Base-by-base conservation (phyloP, 2,888 invertebrate genomes). In the Clunio marinus region DNA sequence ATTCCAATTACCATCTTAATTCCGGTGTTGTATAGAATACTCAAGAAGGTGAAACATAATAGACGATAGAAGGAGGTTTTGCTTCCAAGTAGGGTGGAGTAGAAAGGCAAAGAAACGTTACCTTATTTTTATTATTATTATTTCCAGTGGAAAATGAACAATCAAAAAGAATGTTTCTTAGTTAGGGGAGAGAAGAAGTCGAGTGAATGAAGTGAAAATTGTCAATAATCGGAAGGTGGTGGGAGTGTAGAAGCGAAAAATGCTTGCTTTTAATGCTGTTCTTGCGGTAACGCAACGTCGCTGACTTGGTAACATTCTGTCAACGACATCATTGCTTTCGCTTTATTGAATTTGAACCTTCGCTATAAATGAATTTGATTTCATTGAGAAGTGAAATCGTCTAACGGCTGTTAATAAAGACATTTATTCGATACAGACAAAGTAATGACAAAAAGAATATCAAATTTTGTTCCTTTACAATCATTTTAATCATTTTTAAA, bases 281-380 rank as follows among this genome's bases (percentile, higher is more conserved):
- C n/a, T 62, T 62, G 62, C 62, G 62, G 62, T 65, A 32, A 59
- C 17, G 59, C 59, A 59, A 59, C 59, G 51, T 10, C 24, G 37
- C 24, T 62, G 62, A 62, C 62, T 65, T 65, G 27, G 63, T 46
- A 65, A 65, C 63, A 46, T 46, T 27, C 46, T 65, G 46, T 46
- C 63, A 65, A 22, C 46, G 45, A 46, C 46, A 28, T 46, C 46
- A 20, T 45, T 25, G 25, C 45, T 62, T 37, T 41, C 62, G 25
- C 62, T 65, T 65, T 65, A 65, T 65, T 65, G 63, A 65, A 65
- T 65, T 65, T 65, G 27, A 45, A 65, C 46, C 46, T 46, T 51
- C 51, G 41, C 4, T 45, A 46, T 65, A 65, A 65, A 45, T 32
- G 62, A 62, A 62, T 24, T 62, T 62, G 37, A 59, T 62, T 62